Base-by-base conservation (phyloP, 2,888 invertebrate species). In the Petrolisthes cinctipes region DNA sequence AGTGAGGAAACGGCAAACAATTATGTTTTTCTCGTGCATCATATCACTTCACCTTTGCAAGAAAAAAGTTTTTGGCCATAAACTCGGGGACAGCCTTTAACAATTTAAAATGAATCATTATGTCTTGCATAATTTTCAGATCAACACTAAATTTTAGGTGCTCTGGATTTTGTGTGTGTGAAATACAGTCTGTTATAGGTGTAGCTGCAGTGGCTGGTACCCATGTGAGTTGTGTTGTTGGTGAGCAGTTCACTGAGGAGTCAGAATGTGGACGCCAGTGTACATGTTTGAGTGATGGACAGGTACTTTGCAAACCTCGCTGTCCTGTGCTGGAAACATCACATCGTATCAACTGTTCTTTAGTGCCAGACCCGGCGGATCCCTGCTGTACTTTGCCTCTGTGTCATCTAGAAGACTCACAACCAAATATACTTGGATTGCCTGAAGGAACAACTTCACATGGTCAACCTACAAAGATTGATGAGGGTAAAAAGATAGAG, bases 101-200 rank as follows among this genome's bases (percentile, higher is more conserved):
- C 1, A 37, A 37, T 37, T 37, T 37, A 37, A 37, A 37, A 37
- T 37, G 37, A 37, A 37, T 37, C 37, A 37, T 37, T 37, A 37
- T 37, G 37, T 37, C 37, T 37, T 37, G 37, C 37, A 37, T 37
- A 37, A 37, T 37, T 37, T 37, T 37, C 37, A 37, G 37, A 37
- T 37, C 37, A 37, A 37, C 37, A 73, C 68, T 20, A 37, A 83
- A 83, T 71, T 23, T 71, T 11, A 83, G 4, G 9, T 23, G n/a
- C 73, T 23, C 17, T 83, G 57, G 54, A 51, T 54, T 53, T 71
- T 68, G 54, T 73, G 57, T 57, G 23, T 79, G 56, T 75, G 71
- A 61, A 81, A 73, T 82, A 71, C 76, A 75, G 82, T 86, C 66
- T 86, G 54, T 86, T 86, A 53, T 86, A 86, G 86, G 86, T 86